Base-by-base conservation (phyloP, 2,888 invertebrate species). In the Copidosoma aretas region DNA sequence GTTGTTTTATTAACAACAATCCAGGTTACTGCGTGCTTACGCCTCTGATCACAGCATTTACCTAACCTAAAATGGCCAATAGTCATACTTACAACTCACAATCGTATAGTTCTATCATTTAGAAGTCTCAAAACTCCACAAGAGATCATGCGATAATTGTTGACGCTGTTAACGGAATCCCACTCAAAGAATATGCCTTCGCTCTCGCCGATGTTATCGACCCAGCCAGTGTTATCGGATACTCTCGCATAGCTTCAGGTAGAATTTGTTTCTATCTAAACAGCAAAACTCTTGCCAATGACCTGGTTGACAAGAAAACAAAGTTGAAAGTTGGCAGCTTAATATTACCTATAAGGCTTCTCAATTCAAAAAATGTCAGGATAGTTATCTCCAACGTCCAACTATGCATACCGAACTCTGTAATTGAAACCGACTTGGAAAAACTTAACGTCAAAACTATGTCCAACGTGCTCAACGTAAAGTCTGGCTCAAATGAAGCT, bases 241-340 rank as follows among this genome's bases (percentile, higher is more conserved):
- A 5, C 32, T 32, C 32, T 8, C 32, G 32, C 32, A 32, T n/a
- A n/a, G n/a, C n/a, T n/a, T n/a, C n/a, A 32, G 75, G 49, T 5
- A 49, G 49, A 49, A 49, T 49, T 10, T 49, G 10, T 10, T n/a
- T 49, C 19, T 49, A 49, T 10, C 19, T 49, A 10, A 49, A 19
- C 19, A 49, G 49, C 19, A 17, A 49, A 49, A 19, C 17, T 17
- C 10, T 49, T 3, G 49, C 19, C n/a, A 49, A 17, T 5, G 19
- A 19, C 17, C 4, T 49, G 4, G 19, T 19, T 19, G 49, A 49
- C 19, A 17, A 17, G 17, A 10, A 49, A n/a, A 19, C 19, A 49
- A 19, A 49, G 4, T 17, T 49, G 10, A 49, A 49, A 49, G 19
- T 49, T 49, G 49, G 19, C 10, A 19, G 10, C n/a, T 19, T 5